Conservation (phyloP, 2,797 vertebrate species). For the Amblyopsis hoosieri region DNA sequence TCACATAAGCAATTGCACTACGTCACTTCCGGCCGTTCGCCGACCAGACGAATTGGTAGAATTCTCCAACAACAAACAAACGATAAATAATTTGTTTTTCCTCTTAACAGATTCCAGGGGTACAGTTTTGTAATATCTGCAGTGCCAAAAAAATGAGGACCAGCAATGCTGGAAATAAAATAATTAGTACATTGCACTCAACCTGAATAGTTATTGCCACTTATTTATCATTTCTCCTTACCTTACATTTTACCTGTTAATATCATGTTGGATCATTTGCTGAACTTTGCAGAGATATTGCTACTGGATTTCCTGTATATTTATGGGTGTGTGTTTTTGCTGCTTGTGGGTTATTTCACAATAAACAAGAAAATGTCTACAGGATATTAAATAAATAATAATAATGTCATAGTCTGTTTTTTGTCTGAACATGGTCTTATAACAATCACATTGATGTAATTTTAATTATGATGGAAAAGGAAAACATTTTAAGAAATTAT, state of each 20-base stretch:
- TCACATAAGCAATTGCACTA: too few relatives aligned
- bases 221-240: conserved; percentile 30
- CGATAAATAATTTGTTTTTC: background rate
- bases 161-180: conserved; percentile 90
- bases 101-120: conserved; percentile 77
- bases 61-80: background rate
- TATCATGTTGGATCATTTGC: conserved; percentile 34
- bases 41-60: background rate
- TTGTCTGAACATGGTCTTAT: too few relatives aligned
- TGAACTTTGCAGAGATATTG: conserved; percentile 34
- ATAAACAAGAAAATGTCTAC: too few relatives aligned
- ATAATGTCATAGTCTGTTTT: too few relatives aligned
- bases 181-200: conserved; percentile 42
- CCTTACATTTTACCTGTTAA: conserved; percentile 39
- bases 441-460: too few relatives aligned
- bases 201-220: conserved; percentile 25
- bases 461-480: too few relatives aligned
- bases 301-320: background rate
- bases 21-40: too few relatives aligned
- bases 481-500: too few relatives aligned
- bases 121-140: conserved; percentile 97
- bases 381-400: too few relatives aligned
- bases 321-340: background rate
- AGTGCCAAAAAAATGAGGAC: conserved; percentile 91
- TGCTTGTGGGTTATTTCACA: background rate